Conservation (phyloP, 2,113 vertebrate genomes). For the Myrmophylax atrothorax region DNA sequence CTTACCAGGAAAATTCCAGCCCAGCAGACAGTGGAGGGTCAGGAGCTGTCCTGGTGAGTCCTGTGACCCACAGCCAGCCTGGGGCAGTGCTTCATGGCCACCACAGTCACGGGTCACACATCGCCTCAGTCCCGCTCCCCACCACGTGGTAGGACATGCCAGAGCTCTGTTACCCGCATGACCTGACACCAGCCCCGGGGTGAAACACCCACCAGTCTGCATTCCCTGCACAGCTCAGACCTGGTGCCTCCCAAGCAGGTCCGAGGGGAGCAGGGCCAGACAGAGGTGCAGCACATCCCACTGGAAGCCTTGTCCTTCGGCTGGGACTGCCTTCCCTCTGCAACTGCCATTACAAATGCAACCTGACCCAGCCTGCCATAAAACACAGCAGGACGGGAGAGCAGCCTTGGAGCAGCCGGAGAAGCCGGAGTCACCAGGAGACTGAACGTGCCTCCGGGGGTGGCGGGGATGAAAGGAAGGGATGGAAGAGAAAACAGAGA, state of each 20-base stretch:
- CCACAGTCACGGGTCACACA: fast-evolving
- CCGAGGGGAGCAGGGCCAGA: neutral
- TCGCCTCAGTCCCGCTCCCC: neutral
- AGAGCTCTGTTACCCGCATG: fast-evolving
- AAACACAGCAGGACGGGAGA: neutral
- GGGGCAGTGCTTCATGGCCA: neutral
- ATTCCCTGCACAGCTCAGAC: neutral
- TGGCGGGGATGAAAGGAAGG: neutral
- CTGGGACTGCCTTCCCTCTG: neutral
- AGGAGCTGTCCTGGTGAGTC: neutral
- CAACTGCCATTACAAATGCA: neutral
- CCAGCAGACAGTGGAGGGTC: neutral
- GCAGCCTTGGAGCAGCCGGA: neutral
- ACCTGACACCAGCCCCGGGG: fast-evolving
- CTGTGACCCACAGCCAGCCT: neutral
- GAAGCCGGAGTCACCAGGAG: neutral
- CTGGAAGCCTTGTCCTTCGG: neutral
- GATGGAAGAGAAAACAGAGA: conserved; percentile 21
- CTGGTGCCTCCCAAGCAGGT: neutral
- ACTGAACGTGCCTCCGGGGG: neutral
- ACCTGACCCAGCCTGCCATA: neutral
- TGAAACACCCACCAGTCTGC: neutral
- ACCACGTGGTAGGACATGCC: neutral
- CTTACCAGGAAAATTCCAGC: neutral
- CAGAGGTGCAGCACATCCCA: neutral